Percentiles rank a stretch among this genome's conserved stretches.
phyloP scores from a whole-genome alignment of 2,888 invertebrate species.

The Drosophila melanosoma region DNA sequence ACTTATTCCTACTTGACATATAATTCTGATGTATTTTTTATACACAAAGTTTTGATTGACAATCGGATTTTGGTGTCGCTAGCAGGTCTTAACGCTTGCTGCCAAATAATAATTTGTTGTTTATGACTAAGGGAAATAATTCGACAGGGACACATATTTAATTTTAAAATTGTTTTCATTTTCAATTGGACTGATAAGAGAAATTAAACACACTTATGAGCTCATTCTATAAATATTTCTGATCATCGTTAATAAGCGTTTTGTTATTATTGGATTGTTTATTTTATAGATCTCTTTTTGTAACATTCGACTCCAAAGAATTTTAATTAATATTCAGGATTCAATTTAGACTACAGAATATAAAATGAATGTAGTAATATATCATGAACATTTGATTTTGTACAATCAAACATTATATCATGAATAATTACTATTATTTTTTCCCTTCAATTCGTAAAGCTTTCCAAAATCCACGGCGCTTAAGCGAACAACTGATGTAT shows the following conservation, averaged over 20 bases:
- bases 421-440: neutral
- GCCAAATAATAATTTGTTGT: constrained; percentile 21
- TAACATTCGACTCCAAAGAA: neutral
- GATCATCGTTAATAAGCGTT: neutral
- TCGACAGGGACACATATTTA: constrained; percentile 15
- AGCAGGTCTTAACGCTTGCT: constrained; percentile 24
- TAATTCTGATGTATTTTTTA: constrained; percentile 30
- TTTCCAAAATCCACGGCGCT: constrained; percentile 62
- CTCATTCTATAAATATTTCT: neutral
- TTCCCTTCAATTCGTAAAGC: constrained; percentile 18
- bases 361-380: neutral
- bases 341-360: neutral
- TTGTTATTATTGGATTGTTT: too few species aligned
- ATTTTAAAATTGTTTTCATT: constrained; percentile 18
- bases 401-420: neutral
- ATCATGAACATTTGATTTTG: neutral
- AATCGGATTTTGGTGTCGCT: constrained; percentile 67
- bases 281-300: neutral
- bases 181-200: constrained; percentile 29
- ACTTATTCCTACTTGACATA: constrained; percentile 33
- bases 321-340: neutral
- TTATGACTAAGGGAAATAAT: constrained; percentile 54
- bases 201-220: constrained; percentile 8
- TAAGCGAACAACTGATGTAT: constrained; percentile 19
- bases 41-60: constrained; percentile 68